A percentile compares a stretch with the other conserved stretches of the same genome.
phyloP scores from a whole-genome alignment of 2,888 invertebrate genomes.

The Tetragonisca angustula region DNA sequence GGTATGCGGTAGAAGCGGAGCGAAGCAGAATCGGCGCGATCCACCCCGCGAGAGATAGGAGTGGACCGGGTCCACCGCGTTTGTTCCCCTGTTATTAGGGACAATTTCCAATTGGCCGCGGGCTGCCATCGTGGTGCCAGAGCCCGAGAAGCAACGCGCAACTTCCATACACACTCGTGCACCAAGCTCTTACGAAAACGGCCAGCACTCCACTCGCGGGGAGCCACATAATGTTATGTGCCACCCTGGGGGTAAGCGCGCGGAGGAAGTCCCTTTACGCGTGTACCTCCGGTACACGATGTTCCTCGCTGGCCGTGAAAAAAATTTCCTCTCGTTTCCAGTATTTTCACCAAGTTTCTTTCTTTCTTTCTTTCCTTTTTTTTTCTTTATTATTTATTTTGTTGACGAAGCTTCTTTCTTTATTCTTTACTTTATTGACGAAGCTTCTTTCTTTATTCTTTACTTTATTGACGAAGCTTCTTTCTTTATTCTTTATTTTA shows the following conservation, averaged over 20 bases:
- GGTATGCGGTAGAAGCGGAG: constrained; percentile 69
- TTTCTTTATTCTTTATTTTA: too few relatives aligned
- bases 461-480: too few relatives aligned
- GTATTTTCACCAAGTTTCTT: too few relatives aligned
- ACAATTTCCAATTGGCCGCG: constrained; percentile 83
- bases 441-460: too few relatives aligned
- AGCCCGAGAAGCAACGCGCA: constrained; percentile 36
- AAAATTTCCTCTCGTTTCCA: neutral
- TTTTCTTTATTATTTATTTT: too few relatives aligned
- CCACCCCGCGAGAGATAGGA: constrained; percentile 77
- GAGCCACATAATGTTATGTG: constrained; percentile 76
- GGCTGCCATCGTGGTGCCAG: constrained; percentile 74
- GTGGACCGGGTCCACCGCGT: constrained; percentile 74
- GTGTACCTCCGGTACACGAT: constrained; percentile 19
- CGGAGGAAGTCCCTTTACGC: constrained; percentile 39
- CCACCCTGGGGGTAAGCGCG: constrained; percentile 76
- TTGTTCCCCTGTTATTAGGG: constrained; percentile 84
- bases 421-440: too few relatives aligned
- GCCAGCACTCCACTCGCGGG: constrained; percentile 41
- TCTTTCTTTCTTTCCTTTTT: too few relatives aligned
- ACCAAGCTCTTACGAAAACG: constrained; percentile 45
- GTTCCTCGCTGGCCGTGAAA: neutral
- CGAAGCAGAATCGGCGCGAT: constrained; percentile 60
- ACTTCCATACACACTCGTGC: constrained; percentile 35
- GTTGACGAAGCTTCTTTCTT: too few relatives aligned